phyloP scores from a whole-genome alignment of 1,140 invertebrate species.

The Holcopasites calliopsidis region DNA sequence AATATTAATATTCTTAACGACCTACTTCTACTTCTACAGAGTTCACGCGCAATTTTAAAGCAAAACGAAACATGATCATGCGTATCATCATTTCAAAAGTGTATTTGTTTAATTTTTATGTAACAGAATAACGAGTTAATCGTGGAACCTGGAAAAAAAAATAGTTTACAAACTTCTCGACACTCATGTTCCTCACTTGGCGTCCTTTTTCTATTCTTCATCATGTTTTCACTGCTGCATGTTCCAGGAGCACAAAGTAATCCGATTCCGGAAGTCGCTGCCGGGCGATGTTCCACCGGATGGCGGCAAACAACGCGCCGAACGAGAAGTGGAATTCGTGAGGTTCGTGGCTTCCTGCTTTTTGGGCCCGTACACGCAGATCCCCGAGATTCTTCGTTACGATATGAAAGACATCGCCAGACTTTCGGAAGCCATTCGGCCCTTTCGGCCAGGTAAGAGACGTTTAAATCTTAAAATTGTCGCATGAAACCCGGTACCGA shows the following conservation, averaged over 20 bases:
- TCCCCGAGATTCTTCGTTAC: slow-evolving; percentile 70
- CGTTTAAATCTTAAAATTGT: background rate
- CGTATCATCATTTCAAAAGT: too few relatives aligned
- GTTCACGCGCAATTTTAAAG: too few relatives aligned
- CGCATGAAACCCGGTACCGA: too few relatives aligned
- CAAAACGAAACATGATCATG: too few relatives aligned
- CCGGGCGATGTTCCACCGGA: slow-evolving; percentile 54
- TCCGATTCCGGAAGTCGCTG: slow-evolving; percentile 76
- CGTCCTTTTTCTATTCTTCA: background rate
- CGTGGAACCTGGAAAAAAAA: too few relatives aligned
- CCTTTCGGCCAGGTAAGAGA: slow-evolving; percentile 68
- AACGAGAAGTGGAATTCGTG: slow-evolving; percentile 75
- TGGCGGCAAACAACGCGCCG: slow-evolving; percentile 64
- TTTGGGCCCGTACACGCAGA: slow-evolving; percentile 67
- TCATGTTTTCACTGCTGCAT: background rate
- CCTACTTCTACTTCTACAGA: too few relatives aligned
- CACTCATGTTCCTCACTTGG: background rate
- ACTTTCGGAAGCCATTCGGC: slow-evolving; percentile 61
- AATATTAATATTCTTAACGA: too few relatives aligned
- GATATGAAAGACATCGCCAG: slow-evolving; percentile 52
- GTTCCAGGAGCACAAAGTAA: slow-evolving; percentile 74
- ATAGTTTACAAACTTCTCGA: too few relatives aligned
- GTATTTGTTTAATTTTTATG: too few relatives aligned
- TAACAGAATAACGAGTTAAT: too few relatives aligned
- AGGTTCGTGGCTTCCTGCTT: slow-evolving; percentile 75